phyloP scores from a whole-genome alignment of 2,888 invertebrate genomes.

The Parnassius apollo region DNA sequence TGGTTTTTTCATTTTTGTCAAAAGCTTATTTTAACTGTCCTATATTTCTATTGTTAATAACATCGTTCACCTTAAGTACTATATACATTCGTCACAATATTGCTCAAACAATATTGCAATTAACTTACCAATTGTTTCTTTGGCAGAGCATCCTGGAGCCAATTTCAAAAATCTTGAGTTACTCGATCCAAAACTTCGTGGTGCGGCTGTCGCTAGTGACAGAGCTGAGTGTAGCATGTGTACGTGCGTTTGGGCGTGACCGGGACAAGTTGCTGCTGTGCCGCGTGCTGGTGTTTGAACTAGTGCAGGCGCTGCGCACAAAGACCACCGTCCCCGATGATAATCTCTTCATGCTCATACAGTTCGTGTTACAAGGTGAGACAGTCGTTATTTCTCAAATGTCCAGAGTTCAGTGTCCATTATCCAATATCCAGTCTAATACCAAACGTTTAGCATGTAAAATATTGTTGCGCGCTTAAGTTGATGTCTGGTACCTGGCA shows the following conservation, averaged over 20 bases:
- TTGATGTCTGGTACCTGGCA: no score
- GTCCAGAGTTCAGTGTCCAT: no score
- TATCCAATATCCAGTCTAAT: no score
- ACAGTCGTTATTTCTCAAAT: not conserved
- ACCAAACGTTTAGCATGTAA: no score
- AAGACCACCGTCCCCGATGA: conserved; percentile 96
- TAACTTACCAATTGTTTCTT: not conserved
- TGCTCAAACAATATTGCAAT: no score
- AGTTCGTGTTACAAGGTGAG: conserved; percentile 89
- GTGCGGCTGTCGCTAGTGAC: conserved; percentile 89
- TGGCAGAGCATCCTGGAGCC: conserved; percentile 92
- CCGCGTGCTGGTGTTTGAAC: conserved; percentile 94
- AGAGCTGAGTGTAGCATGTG: conserved; percentile 94
- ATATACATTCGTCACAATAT: no score
- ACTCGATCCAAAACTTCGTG: conserved; percentile 93
- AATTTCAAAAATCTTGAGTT: conserved; percentile 96
- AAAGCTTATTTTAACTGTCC: no score
- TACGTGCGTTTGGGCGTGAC: conserved; percentile 94
- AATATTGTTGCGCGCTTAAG: no score
- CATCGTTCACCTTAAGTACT: no score
- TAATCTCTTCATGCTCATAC: conserved; percentile 94
- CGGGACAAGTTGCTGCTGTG: conserved; percentile 96
- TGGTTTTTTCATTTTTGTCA: no score
- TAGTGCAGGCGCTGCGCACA: conserved; percentile 97
- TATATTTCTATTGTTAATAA: no score